Evolutionary conservation across 2,797 vertebrate species (phyloP), one percentile per base, ranked within the genome.

Genomic region (Lates japonicus): DNA sequence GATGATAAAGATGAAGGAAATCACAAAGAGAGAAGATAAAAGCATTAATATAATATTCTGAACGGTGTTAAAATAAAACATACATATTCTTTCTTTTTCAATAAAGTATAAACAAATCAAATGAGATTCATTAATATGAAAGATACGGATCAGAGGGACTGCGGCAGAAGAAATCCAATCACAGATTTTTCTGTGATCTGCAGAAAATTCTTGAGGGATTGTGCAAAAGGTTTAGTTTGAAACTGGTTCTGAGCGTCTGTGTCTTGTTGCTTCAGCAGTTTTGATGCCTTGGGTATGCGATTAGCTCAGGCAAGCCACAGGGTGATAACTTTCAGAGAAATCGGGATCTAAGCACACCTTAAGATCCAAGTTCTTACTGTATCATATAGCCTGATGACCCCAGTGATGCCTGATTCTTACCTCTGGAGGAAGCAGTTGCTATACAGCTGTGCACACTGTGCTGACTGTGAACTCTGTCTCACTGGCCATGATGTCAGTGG

Each of bases 391-490:
- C 31, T 17, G 29, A 4, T 31, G 64, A n/a, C 52, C 25, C 7
- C 10, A 0, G 25, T 10, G 16, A 0, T 8, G 65, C 33, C 3
- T 20, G 52, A 41, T 10, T 75, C 93, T 90, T 79, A 96, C 95
- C 96, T 95, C 60, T 48, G 78, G 85, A 90, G 84, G 84, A 91
- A 83, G 90, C 83, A 5, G 93, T 92, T 84, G 97, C 96, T 99
- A 99, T 98, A 99, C 98, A 0, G 98, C 98, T 1, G 98, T 99
- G 90, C 98, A 99, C 90, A 99, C 98, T 3, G 98, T 99, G 97
- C 98, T 99, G 92, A 99, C 97, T 31, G 98, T 98, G 95, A 99
- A 98, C 95, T 99, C 98, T 0, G 97, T 95, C 95, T 99, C 98
- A 4, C 93, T 96, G 86, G 96, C 94, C 97, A 98, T 90, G 93